Conservation (phyloP, 2,797 vertebrate genomes). For the Phylloscopus collybita region DNA sequence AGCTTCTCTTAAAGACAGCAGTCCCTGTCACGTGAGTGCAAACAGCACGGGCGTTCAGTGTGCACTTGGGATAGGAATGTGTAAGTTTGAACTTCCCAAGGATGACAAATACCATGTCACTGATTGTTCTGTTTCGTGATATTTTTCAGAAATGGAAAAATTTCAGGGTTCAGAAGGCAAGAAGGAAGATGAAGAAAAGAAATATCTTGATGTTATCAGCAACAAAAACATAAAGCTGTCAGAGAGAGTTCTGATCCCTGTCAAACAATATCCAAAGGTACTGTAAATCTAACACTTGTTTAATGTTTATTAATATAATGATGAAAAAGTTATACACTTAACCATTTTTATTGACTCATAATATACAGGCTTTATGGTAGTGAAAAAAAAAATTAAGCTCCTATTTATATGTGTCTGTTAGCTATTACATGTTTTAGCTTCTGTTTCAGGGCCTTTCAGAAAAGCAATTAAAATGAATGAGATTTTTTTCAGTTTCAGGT, state of each 20-base stretch:
- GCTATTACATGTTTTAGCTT: not conserved
- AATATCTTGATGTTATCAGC: constrained; percentile 98
- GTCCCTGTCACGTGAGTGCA: rapidly evolving
- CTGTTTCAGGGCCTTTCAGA: not conserved
- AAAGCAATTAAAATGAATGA: not conserved
- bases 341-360: not conserved
- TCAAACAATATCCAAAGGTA: constrained; percentile 99
- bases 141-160: constrained; percentile 94
- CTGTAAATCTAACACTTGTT: constrained; percentile 6
- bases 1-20: not conserved
- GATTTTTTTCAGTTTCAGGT: not conserved
- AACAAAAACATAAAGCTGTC: constrained; percentile 99
- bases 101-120: not conserved
- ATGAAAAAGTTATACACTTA: not conserved
- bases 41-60: rapidly evolving
- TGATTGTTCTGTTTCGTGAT: not conserved
- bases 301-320: not conserved
- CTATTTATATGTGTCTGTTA: not conserved
- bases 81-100: not conserved
- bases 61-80: not conserved
- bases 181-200: constrained; percentile 95
- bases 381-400: not conserved
- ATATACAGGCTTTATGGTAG: not conserved
- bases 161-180: constrained; percentile 90
- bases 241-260: constrained; percentile 95